Base-by-base conservation (phyloP, 2,888 invertebrate genomes). In the Acleris literana region DNA sequence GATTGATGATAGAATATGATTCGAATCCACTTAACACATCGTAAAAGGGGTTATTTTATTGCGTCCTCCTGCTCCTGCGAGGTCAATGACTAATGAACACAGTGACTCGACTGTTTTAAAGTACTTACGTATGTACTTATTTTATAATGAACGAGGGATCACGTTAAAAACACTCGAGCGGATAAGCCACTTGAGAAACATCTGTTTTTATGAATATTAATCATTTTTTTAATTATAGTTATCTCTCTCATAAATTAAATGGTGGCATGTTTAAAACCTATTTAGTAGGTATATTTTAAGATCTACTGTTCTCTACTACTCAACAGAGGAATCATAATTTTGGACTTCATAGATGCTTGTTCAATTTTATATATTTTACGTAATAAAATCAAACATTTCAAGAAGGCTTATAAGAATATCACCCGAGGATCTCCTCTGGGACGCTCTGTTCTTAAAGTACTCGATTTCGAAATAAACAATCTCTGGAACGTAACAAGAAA, bases 1-100 rank as follows among this genome's bases (percentile, higher is more conserved):
- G 92, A 92, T 92, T 92, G 85, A 92, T 92, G 91, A 87, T 88
- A 79, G 83, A 79, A 87, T 87, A 88, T 86, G 87, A 90, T 90
- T 88, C 89, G 83, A 85, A 87, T 87, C 91, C 90, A 92, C 91
- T 92, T 90, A 90, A 87, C 90, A 87, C 88, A 83, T 85, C 83
- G 85, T 87, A 86, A 87, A 86, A 87, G 88, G 90, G 90, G 90
- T 89, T 87, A 89, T 91, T 90, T 89, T 87, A 90, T 90, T 86
- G 82, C 85, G 83, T 80, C 78, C 86, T 84, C 82, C 81, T 86
- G 88, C 86, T 88, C 79, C 80, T 79, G 76, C 81, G 83, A 86
- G 87, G 87, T 87, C 86, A 87, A 78, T 86, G 88, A 86, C 88
- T 92, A 90, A 92, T 92, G 90, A 92, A 87, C 78, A 70, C 56